Conservation (phyloP, 2,113 vertebrate genomes). For the Upupa epops region DNA sequence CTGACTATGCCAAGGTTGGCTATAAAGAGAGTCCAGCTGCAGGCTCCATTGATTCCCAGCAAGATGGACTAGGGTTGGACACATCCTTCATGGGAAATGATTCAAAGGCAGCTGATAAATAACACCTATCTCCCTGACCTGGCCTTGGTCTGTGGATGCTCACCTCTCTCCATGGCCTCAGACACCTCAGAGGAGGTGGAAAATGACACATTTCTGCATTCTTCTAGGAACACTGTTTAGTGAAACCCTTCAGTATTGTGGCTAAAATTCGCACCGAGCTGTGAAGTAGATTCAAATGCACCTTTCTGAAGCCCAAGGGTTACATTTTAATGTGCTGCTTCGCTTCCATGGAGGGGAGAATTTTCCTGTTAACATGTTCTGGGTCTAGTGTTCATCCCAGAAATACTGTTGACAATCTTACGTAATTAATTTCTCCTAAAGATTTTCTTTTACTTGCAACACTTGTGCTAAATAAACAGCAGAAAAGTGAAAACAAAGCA, state of each 20-base stretch:
- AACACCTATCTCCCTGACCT: neutral
- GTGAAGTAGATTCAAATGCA: neutral
- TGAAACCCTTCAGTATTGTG: neutral
- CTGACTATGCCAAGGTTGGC: neutral
- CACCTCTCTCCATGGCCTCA: neutral
- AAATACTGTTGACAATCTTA: neutral
- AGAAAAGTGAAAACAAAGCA: neutral
- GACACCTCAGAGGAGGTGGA: neutral
- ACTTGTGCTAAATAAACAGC: neutral
- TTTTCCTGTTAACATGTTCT: neutral
- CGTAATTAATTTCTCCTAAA: neutral
- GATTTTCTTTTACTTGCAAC: neutral
- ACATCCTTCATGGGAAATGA: neutral
- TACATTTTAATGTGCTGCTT: neutral
- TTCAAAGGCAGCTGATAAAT: neutral
- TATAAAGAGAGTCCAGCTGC: neutral
- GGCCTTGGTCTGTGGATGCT: neutral
- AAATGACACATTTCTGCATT: neutral
- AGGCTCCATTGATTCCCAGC: neutral
- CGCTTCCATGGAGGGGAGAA: neutral
- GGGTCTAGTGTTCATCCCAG: neutral
- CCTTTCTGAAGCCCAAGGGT: neutral
- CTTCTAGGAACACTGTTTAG: neutral
- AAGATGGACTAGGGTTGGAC: neutral
- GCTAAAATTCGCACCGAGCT: neutral